These are phyloP conservation scores for Drosophila incognita DNA, from an alignment of 2,888 invertebrate genomes.

Conservation along the genomic window DNA sequence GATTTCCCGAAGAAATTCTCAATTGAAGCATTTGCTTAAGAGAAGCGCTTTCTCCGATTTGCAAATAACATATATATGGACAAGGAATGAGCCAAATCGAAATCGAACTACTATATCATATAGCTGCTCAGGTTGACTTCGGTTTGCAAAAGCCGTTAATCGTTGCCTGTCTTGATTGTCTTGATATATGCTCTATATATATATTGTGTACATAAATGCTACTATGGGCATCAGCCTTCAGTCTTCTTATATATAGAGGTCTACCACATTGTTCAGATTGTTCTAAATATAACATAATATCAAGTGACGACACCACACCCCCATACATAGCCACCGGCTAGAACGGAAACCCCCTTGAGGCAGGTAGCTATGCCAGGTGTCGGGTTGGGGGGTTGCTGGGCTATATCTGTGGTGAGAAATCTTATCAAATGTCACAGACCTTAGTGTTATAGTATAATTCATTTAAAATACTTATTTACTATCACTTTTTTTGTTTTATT, in stretches of 20 bases:
- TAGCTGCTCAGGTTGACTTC: too few species aligned
- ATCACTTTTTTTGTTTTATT: constrained; percentile 54
- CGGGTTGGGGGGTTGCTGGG: background rate
- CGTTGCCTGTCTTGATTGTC: background rate
- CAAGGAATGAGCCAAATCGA: background rate
- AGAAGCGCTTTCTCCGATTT: too few species aligned
- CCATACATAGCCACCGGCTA: background rate
- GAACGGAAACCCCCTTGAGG: background rate
- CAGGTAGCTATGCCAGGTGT: background rate
- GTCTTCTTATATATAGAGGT: background rate
- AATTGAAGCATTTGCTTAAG: too few species aligned
- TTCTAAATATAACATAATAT: background rate
- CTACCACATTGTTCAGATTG: background rate
- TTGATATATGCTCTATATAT: background rate
- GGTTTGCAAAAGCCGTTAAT: background rate
- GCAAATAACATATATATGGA: background rate
- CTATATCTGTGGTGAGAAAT: constrained; percentile 43
- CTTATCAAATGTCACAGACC: constrained; percentile 73
- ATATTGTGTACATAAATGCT: too few species aligned
- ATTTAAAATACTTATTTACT: constrained; percentile 64
- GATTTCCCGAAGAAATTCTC: too few species aligned
- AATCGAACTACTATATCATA: background rate
- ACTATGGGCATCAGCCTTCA: too few species aligned
- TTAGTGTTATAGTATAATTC: constrained; percentile 64
- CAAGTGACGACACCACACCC: accelerated